These are phyloP conservation scores for Lepidocyrtoides sp. DNA, from an alignment of 2,888 invertebrate species.

Conservation along the genomic window DNA sequence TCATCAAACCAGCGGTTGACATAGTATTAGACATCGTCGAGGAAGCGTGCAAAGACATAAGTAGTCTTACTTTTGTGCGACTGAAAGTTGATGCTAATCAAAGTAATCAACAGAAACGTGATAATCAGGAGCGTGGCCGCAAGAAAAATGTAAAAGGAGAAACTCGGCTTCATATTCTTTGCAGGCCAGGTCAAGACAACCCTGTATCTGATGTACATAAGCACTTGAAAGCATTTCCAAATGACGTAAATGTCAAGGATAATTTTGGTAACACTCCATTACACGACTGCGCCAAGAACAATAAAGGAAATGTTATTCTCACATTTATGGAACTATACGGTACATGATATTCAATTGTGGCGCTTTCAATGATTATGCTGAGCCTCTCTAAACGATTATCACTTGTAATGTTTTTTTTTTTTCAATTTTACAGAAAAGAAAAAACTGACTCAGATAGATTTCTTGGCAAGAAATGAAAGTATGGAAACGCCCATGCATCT, in stretches of 20 bases:
- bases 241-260: conserved; percentile 72
- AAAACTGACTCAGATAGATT: background rate
- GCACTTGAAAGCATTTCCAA: conserved; percentile 4
- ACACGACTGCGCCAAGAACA: conserved; percentile 72
- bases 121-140: background rate
- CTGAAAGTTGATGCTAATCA: background rate
- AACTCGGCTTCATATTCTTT: conserved; percentile 68
- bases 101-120: background rate
- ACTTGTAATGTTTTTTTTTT: too few species aligned
- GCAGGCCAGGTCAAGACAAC: conserved; percentile 29
- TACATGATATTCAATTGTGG: too few species aligned
- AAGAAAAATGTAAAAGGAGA: conserved; percentile 69
- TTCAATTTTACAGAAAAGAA: background rate
- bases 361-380: too few species aligned
- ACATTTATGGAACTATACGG: conserved; percentile 15
- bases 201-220: conserved; percentile 17
- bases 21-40: conserved; percentile 37
- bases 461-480: conserved; percentile 61
- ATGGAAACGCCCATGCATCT: conserved; percentile 72
- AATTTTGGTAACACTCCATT: conserved; percentile 78
- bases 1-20: conserved; percentile 41
- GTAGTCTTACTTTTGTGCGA: background rate
- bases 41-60: background rate
- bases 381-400: too few species aligned
- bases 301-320: conserved; percentile 54